Base-by-base conservation (phyloP, 92 coral and sea anemone species). In the Epizoanthus scotinus region DNA sequence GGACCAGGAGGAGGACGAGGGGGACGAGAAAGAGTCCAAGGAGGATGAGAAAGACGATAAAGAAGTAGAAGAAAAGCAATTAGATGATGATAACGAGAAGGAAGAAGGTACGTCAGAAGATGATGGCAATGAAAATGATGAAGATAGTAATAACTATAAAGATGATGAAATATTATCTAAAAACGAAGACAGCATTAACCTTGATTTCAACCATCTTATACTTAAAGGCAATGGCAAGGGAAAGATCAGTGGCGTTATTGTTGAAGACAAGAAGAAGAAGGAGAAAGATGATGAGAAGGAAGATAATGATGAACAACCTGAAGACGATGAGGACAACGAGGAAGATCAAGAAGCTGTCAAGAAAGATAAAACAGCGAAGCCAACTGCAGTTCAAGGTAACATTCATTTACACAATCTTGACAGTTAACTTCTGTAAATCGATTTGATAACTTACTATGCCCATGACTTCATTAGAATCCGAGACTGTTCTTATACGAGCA, bases 201-300 rank as follows among this genome's bases (percentile, higher is more conserved):
- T 89, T 61, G 90, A 89, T 72, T 83, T 89, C 15, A 89, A 89
- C 31, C 85, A 88, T 28, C 81, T 88, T 49, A 86, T 88, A 58
- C 86, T 88, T 70, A 88, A 85, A 58, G 91, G 91, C 59, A 78
- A 85, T 22, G 92, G 92, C 26, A 62, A 50, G 44, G 92, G 92
- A 18, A 89, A 86, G 72, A 86, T 82, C 31, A 78, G 83, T 47
- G 92, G 90, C 12, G 87, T 89, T 3, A 75, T 82, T 56, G 58
- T 86, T 22, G 92, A 89, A 14, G 90, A 86, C 36, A 65, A 84
- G 24, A 82, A 83, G 50, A 84, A 83, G 62, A 83, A 86, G 42
- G 77, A 82, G 62, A 85, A 86, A 29, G 78, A 82, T 40, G 86
- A 88, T 28, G 81, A 87, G 5, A 49, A 54, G 27, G 83, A 75